A percentile compares a stretch with the other conserved stretches of the same genome.
Evolutionary conservation across 2,113 vertebrate species (phyloP).

Genomic region (Ursus arctos): DNA sequence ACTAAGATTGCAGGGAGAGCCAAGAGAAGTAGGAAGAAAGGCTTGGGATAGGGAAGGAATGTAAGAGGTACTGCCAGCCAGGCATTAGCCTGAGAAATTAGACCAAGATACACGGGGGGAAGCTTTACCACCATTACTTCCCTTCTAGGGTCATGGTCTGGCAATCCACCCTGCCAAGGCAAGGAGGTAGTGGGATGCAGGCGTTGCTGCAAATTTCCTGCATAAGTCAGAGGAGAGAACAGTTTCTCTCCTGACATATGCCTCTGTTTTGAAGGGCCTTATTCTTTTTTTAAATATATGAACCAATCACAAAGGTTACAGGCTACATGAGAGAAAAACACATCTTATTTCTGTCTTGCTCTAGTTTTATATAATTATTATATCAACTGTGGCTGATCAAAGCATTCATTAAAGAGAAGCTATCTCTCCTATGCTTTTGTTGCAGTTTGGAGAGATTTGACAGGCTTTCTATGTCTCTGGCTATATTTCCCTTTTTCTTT

Average conservation of each 20-base stretch:
- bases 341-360: slow-evolving; percentile 88
- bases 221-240: neutral
- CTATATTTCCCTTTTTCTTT: slow-evolving; percentile 87
- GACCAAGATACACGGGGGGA: neutral
- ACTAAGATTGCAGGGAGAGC: neutral
- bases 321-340: slow-evolving; percentile 81
- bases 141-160: neutral
- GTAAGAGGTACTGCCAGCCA: neutral
- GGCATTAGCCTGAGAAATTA: neutral
- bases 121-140: neutral
- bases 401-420: slow-evolving; percentile 91
- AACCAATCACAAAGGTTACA: slow-evolving; percentile 84
- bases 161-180: neutral
- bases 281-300: slow-evolving; percentile 78
- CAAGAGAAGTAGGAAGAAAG: neutral
- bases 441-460: slow-evolving; percentile 88
- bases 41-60: neutral
- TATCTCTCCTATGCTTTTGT: slow-evolving; percentile 89
- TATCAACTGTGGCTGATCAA: slow-evolving; percentile 90
- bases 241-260: slow-evolving; percentile 52
- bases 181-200: neutral
- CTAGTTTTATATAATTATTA: slow-evolving; percentile 90
- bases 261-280: slow-evolving; percentile 63
- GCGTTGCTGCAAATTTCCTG: neutral
- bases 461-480: slow-evolving; percentile 85